phyloP scores from a whole-genome alignment of 1,140 invertebrate genomes.

The Orchesella cincta region DNA sequence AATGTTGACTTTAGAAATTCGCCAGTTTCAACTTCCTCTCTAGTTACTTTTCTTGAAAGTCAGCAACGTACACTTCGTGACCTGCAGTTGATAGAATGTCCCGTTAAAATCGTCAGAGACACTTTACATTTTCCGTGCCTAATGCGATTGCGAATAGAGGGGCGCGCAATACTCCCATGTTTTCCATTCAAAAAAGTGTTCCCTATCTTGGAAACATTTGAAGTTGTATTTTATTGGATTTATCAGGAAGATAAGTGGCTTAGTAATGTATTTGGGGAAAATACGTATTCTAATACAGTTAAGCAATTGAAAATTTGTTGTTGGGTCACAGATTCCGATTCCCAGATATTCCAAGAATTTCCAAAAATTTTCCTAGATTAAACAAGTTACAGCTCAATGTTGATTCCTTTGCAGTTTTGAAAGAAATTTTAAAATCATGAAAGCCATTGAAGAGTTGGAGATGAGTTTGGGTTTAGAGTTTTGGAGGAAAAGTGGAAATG shows the following conservation, averaged over 20 bases:
- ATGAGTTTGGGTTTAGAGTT: constrained; percentile 12
- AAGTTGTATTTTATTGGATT: constrained; percentile 21
- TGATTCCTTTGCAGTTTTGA: neutral
- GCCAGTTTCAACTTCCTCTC: neutral
- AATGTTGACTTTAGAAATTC: constrained; percentile 16
- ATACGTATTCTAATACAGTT: neutral
- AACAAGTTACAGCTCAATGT: neutral
- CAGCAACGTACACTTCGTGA: neutral
- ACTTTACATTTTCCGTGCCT: neutral
- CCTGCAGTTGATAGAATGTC: constrained; percentile 13
- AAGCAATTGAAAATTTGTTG: constrained; percentile 6
- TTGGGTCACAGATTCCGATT: neutral
- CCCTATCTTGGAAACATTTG: neutral
- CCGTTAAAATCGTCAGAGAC: constrained; percentile 3
- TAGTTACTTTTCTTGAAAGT: constrained; percentile 11
- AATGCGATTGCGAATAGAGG: neutral
- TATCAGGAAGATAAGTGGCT: constrained; percentile 19
- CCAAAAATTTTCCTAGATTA: constrained; percentile 10
- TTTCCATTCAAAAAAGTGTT: constrained; percentile 9
- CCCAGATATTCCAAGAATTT: neutral
- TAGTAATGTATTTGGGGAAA: constrained; percentile 4
- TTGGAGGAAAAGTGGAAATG: neutral
- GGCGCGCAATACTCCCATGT: neutral
- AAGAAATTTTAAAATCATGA: neutral
- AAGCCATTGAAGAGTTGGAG: neutral